Base-by-base conservation (phyloP, 2,113 vertebrate species). In the Illadopsis cleaveri region DNA sequence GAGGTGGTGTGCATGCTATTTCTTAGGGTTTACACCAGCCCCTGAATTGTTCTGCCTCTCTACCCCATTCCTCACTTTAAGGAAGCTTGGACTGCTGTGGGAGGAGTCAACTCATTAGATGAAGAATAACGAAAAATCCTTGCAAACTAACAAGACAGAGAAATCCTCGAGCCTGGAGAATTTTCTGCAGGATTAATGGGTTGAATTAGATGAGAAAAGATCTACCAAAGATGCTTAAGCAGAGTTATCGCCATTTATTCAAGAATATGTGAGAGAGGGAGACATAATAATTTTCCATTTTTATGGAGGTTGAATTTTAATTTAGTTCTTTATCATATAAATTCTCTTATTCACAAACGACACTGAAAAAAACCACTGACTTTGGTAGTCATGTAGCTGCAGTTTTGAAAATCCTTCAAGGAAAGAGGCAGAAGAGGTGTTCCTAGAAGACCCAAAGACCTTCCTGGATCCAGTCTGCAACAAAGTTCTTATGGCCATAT, bases 381-480 rank as follows among this genome's bases (percentile, higher is more conserved):
- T 5, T 47, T 68, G 13, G 15, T 7, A 64, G 44, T 44, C 0
- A 0, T 3, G 1, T 40, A 56, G 16, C 24, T 94, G 19, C 13
- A 60, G 7, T 51, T 70, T 48, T 56, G 35, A 82, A 94, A 89
- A 70, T 57, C 16, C 40, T 53, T 82, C 35, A 70, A 44, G 53
- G 24, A 53, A 6, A n/a, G 18, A 84, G 21, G 42, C 5, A 80
- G 37, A 78, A 78, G 7, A 25, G 44, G 5, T 79, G 11, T 4
- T 58, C 12, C 6, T 58, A 71, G 9, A 18, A 84, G 18, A 93
- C 15, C 4, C 3, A 1, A 79, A 76, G 66, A 8, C 53, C 40
- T 64, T 81, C 27, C 51, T 77, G 45, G 19, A 73, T 53, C 31
- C 51, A 58, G 21, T 17, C 22, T 82, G 15, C 51, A 78, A 4